phyloP scores from a whole-genome alignment of 2,113 vertebrate genomes.

The Meleagris gallopavo region DNA sequence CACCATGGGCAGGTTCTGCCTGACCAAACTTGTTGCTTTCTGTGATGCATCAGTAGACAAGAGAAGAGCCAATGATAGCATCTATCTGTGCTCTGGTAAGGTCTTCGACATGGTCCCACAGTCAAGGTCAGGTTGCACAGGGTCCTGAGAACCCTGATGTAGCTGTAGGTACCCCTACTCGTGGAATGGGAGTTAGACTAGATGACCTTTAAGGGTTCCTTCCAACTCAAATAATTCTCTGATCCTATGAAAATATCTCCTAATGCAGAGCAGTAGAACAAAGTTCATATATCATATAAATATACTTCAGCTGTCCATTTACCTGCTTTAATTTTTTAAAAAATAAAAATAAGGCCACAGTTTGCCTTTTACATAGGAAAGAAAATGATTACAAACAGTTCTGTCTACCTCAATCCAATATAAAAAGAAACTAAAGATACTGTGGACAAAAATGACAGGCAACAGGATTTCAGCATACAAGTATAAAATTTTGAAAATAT shows the following conservation, averaged over 20 bases:
- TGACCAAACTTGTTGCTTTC: too few relatives aligned
- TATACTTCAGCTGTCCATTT: not conserved
- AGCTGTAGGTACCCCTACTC: too few relatives aligned
- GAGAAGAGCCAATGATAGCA: too few relatives aligned
- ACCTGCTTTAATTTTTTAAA: not conserved
- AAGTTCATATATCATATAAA: not conserved
- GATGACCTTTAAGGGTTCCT: too few relatives aligned
- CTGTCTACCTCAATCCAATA: not conserved
- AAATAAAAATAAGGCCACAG: not conserved
- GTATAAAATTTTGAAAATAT: not conserved
- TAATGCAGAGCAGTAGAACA: not conserved
- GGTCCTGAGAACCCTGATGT: too few relatives aligned
- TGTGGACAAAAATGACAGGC: not conserved
- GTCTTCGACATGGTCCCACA: too few relatives aligned
- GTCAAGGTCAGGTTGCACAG: too few relatives aligned
- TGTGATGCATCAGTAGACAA: too few relatives aligned
- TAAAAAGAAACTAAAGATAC: not conserved
- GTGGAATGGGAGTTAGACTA: too few relatives aligned
- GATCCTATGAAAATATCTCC: not conserved
- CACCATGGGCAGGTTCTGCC: too few relatives aligned
- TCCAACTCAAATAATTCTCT: too few relatives aligned
- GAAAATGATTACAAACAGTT: not conserved
- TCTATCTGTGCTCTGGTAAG: too few relatives aligned
- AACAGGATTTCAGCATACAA: not conserved
- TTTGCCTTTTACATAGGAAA: not conserved